phyloP scores from a whole-genome alignment of 2,888 invertebrate genomes.

The Flabesymbios commensalis region DNA sequence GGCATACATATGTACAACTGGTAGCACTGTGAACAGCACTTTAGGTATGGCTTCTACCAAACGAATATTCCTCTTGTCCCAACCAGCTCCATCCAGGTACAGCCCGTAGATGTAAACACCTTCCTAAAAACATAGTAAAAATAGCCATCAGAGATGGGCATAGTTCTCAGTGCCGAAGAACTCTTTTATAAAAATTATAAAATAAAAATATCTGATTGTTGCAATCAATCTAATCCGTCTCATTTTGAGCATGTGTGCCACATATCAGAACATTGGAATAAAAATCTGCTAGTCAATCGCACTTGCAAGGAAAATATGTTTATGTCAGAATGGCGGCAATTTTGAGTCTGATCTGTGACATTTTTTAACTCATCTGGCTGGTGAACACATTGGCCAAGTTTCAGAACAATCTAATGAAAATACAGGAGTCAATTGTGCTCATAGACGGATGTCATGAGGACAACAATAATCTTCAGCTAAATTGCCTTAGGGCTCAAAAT shows the following conservation, averaged over 20 bases:
- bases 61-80: conserved; percentile 54
- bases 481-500: too few species aligned
- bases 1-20: conserved; percentile 60
- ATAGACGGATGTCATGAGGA: too few species aligned
- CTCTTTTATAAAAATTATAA: not conserved
- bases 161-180: too few species aligned
- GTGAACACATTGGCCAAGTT: too few species aligned
- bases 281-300: too few species aligned
- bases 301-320: not conserved
- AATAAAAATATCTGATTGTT: not conserved
- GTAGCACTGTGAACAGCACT: conserved; percentile 48
- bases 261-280: not conserved
- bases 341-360: too few species aligned
- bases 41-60: conserved; percentile 55
- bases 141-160: too few species aligned
- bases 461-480: too few species aligned
- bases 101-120: conserved; percentile 59
- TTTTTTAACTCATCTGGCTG: too few species aligned
- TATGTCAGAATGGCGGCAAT: too few species aligned
- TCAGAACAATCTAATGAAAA: too few species aligned
- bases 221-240: not conserved
- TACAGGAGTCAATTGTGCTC: too few species aligned
- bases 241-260: not conserved
- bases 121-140: conserved; percentile 42
- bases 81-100: conserved; percentile 58